Evolutionary conservation across 2,888 invertebrate genomes (phyloP), one percentile per base, ranked within the genome.

Genomic region (Entomobrya multifasciata): DNA sequence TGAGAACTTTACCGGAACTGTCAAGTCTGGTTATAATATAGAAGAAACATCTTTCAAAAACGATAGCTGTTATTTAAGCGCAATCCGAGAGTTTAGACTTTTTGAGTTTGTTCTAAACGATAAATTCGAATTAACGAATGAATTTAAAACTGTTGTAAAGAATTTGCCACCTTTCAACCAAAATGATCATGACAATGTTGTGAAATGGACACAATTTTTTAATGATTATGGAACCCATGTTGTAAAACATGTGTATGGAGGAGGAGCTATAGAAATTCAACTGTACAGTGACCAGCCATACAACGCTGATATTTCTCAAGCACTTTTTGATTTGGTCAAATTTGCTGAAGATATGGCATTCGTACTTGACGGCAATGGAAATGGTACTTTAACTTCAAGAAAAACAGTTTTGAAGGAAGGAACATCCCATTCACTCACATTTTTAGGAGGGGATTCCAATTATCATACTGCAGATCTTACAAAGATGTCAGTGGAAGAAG

Each of bases 221-320:
- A 49, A 78, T n/a, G 62, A 85, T 8, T 88, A 78, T 78, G 88
- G 88, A 15, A 88, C 88, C 44, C 88, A 88, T 47, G 82, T 88
- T 0, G 87, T 88, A 0, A 70, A 65, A 13, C 82, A 85, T 0
- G 49, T 30, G 0, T 30, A 87, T 67, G 88, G 88, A 11, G 88
- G 88, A 1, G 88, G 88, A 1, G 44, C 77, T 0, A 86, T 89
- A 27, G 52, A 82, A 76, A 86, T 89, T 27, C 0, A 30, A 36
- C 13, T 89, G 13, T 6, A 20, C 3, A 80, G 67, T 11, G 27
- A 85, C 17, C 6, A 67, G 15, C 20, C 76, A 17, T 87, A 30
- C 20, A 36, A 41, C 11, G 11, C 13, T 3, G 47, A 83, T 0
- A 17, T 84, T 5, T 36, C 52, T 6, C 5, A 76, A 15, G 74